Base-by-base conservation (phyloP, 2,888 invertebrate species). In the Theodoxus fluviatilis region DNA sequence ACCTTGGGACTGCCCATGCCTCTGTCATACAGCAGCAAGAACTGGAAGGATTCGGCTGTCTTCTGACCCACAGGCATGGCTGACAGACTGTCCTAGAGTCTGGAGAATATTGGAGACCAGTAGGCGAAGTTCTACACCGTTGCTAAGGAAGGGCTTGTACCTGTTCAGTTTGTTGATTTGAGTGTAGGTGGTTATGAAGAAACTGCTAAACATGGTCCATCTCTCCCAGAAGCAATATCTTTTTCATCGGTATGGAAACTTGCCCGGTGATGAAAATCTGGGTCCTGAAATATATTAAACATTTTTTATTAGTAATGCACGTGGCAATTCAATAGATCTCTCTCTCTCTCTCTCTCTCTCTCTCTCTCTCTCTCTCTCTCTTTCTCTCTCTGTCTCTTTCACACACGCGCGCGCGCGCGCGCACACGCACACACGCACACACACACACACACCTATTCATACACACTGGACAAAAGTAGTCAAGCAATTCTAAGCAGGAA, bases 1-100 rank as follows among this genome's bases (percentile, higher is more conserved):
- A 82, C 77, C 40, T 78, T 75, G 61, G 79, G 76, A 73, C 78
- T 80, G 43, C 82, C 82, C 15, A 80, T 78, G 9, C 78, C 73
- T 52, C 74, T 77, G 72, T 82, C 81, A 69, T 83, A 83, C 52
- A 84, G 70, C 59, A 83, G 73, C 25, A 84, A 74, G 68, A 80
- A 84, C 25, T 81, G 79, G 52, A 66, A 70, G 63, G 35, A 40
- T 25, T 55, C 66, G 3, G 47, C 3, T 3, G 49, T 43, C 49
- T 67, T 33, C 40, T 35, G 65, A 15, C 57, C 69, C 15, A 40
- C 47, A 25, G 49, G 43, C 12, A 65, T 64, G 3, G 31, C 65
- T 6, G 37, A 25, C 35, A 65, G n/a, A 1, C 55, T 37, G 7
- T 25, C 31, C n/a, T 28, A 15, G 33, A 28, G 31, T 9, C n/a